Evolutionary conservation across 30 jellyfish, hydroid and myxozoan genomes (phyloP).

Genomic region (Nemopilema nomurai): DNA sequence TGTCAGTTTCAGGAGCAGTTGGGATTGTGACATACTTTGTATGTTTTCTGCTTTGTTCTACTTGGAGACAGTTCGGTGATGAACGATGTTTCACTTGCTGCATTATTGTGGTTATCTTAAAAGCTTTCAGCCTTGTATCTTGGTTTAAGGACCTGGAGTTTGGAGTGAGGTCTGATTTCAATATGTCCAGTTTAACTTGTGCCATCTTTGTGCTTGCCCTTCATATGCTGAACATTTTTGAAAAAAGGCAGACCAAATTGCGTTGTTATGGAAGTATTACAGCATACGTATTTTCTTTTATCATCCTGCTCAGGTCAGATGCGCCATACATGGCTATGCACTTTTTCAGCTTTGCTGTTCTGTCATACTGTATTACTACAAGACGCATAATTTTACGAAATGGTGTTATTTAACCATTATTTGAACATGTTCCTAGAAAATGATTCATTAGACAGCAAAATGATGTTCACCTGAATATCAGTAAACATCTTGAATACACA

Average conservation of each 20-base stretch:
- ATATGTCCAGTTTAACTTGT: slow-evolving; percentile 1
- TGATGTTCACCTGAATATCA: too few relatives aligned
- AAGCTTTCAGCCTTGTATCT: slow-evolving; percentile 2
- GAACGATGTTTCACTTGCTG: neutral
- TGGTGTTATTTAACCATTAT: too few relatives aligned
- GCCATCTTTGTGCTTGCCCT: neutral
- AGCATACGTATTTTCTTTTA: neutral
- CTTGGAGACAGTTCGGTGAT: too few relatives aligned
- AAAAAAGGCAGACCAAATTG: neutral
- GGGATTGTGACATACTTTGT: neutral
- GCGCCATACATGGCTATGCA: slow-evolving; percentile 1
- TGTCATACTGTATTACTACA: neutral
- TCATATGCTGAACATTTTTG: neutral
- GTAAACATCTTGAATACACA: too few relatives aligned
- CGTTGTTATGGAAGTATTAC: neutral
- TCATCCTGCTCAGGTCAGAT: neutral
- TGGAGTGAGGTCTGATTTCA: neutral
- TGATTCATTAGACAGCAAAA: too few relatives aligned
- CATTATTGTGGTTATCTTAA: slow-evolving; percentile 4
- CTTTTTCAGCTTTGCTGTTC: neutral
- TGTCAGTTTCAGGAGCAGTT: neutral
- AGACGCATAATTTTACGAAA: neutral
- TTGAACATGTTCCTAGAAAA: too few relatives aligned
- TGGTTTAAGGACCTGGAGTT: slow-evolving; percentile 30
- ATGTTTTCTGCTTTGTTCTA: neutral